Base-by-base conservation (phyloP, 2,888 invertebrate species). In the Yponomeuta sedellus region DNA sequence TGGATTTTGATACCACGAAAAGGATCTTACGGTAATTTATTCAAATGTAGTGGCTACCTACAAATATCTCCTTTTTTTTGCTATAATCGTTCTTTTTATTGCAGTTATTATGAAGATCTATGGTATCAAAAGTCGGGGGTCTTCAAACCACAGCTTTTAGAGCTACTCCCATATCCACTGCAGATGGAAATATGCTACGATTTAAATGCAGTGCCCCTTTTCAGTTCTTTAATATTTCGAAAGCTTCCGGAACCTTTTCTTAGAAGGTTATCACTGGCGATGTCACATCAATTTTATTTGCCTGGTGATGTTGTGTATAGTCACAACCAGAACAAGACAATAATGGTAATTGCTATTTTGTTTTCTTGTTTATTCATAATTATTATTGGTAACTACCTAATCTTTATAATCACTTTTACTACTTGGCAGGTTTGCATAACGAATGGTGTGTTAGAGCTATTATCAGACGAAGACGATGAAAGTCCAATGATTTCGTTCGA, bases 41-140 rank as follows among this genome's bases (percentile, higher is more conserved):
- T 34, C n/a, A 12, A 61, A n/a, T 61, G 3, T 22, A 61, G 25
- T n/a, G 8, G 20, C 22, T 19, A 20, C 64, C 61, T 64, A 19
- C 28, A 61, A 22, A 61, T 34, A 8, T 34, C 6, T 6, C 34
- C 28, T 28, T 34, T 34, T 34, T 25, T 3, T 16, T 63, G 11
- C 34, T n/a, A 34, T n/a, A 16, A 3, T 64, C 11, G 19, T 65
- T 58, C 25, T 62, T 63, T 19, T 71, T 69, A 44, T 61, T 64
- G 20, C 64, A 90, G 90, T 67, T 92, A 92, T 75, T 92, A 92
- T 69, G 83, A 91, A 75, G 88, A 90, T 71, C 79, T 92, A 10
- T 92, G 92, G 92, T 85, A 87, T 68, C 88, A 92, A 75, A 91
- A 92, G 72, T 88, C 89, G 0, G 92, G 92, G 25, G 89, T 92